These are phyloP conservation scores for Cataglyphis livida DNA, from an alignment of 2,888 invertebrate genomes.

Conservation along the genomic window DNA sequence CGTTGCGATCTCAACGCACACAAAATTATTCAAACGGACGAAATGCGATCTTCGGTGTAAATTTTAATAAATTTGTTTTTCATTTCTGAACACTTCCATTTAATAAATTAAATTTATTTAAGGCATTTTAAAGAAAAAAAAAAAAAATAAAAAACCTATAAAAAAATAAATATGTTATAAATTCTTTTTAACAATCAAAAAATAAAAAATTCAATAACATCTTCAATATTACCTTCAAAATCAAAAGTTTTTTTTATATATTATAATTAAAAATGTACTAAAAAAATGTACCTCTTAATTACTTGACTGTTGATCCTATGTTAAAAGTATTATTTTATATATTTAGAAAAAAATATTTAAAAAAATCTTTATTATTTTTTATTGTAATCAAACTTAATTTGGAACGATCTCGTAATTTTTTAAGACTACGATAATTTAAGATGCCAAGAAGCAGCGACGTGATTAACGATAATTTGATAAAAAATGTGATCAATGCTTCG, in stretches of 20 bases:
- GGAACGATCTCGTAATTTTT: constrained; percentile 8
- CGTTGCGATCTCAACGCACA: constrained; percentile 44
- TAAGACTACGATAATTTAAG: constrained; percentile 14
- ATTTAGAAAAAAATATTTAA: not conserved
- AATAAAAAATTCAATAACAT: not conserved
- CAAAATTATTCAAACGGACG: not conserved
- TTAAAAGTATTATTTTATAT: not conserved
- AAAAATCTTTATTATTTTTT: not conserved
- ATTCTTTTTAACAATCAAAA: not conserved
- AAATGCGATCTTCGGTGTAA: not conserved
- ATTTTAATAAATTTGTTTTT: constrained; percentile 10
- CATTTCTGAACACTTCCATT: not conserved
- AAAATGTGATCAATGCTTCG: constrained; percentile 7
- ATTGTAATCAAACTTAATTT: not conserved
- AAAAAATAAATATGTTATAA: not conserved
- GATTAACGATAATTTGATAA: not conserved
- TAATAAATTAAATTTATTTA: not conserved
- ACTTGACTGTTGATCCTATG: not conserved
- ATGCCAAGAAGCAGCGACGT: not conserved
- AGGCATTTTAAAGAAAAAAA: not conserved
- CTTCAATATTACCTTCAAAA: not conserved
- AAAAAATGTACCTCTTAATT: not conserved
- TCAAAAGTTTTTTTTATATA: too few species aligned
- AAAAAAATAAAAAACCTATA: not conserved
- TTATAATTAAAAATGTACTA: too few species aligned